Conservation (phyloP, 1,140 invertebrate species). For the Cherax destructor region DNA sequence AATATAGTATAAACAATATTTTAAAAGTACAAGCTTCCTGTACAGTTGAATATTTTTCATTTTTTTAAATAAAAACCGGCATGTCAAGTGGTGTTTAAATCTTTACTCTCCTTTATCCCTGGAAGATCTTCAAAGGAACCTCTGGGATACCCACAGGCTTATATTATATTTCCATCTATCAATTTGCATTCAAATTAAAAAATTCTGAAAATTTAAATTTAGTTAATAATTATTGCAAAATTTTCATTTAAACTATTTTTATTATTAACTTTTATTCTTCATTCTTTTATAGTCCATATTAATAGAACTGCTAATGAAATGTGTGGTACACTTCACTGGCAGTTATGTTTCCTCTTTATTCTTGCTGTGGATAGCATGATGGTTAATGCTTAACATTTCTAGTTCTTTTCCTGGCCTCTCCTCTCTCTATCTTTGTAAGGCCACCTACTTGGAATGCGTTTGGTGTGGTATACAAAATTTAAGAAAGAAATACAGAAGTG, state of each 20-base stretch:
- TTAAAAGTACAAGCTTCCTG: not conserved
- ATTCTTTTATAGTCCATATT: slow-evolving; percentile 2
- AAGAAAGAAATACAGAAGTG: slow-evolving; percentile 16
- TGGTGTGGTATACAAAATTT: not conserved
- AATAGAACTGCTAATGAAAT: slow-evolving; percentile 39
- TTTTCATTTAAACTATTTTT: not conserved
- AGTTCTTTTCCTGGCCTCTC: slow-evolving; percentile 22
- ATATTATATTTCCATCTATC: not conserved
- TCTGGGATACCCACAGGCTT: slow-evolving; percentile 11
- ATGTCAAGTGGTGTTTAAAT: slow-evolving; percentile 23
- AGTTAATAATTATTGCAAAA: not conserved
- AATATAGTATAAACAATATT: not conserved
- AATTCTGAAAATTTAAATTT: not conserved
- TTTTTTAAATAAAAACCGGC: not conserved
- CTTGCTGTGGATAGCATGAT: slow-evolving; percentile 24
- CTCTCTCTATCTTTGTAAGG: slow-evolving; percentile 16
- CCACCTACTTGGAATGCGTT: slow-evolving; percentile 40
- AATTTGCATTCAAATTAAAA: slow-evolving; percentile 1
- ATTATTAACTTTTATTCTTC: slow-evolving; percentile 2
- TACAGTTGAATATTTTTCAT: not conserved
- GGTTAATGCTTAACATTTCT: slow-evolving; percentile 2
- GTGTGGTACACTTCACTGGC: slow-evolving; percentile 19
- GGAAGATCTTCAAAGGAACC: slow-evolving; percentile 13
- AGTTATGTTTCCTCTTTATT: slow-evolving; percentile 30
- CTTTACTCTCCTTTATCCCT: not conserved